Conservation (phyloP, 2,113 vertebrate species). For the Agapornis roseicollis region DNA sequence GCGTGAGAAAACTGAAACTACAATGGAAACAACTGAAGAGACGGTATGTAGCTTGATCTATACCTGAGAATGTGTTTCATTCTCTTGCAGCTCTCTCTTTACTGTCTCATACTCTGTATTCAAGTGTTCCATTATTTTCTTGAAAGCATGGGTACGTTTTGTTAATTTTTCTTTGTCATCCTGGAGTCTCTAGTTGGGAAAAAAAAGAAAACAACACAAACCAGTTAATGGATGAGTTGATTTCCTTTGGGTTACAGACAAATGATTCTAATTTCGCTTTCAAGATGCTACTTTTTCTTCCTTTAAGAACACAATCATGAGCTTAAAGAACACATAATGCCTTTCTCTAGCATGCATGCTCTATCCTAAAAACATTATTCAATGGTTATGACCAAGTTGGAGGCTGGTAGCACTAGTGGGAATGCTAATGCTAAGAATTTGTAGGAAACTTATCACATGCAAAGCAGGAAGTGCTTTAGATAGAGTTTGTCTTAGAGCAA, state of each 20-base stretch:
- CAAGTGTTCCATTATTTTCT: constrained; percentile 80
- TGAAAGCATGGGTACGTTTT: constrained; percentile 76
- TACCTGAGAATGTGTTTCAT: constrained; percentile 94
- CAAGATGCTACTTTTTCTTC: background rate
- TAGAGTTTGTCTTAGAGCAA: background rate
- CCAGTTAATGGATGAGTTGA: background rate
- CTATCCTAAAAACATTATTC: background rate
- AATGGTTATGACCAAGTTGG: background rate
- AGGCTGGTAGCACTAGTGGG: background rate
- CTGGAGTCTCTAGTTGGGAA: constrained; percentile 83
- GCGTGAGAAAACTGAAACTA: background rate
- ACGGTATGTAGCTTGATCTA: background rate
- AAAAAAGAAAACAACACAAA: constrained; percentile 28
- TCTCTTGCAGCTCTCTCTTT: constrained; percentile 86
- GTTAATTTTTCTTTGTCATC: constrained; percentile 80
- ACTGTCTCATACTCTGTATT: constrained; percentile 79
- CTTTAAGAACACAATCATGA: background rate
- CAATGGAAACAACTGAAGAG: background rate
- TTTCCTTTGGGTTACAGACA: background rate
- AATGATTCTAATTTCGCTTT: background rate
- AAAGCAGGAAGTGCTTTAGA: background rate
- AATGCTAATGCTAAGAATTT: background rate
- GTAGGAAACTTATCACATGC: background rate
- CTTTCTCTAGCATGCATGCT: background rate
- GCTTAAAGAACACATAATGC: background rate